Evolutionary conservation across 2,113 vertebrate genomes (phyloP).

Genomic region (Dunckerocampus dactyliophorus): DNA sequence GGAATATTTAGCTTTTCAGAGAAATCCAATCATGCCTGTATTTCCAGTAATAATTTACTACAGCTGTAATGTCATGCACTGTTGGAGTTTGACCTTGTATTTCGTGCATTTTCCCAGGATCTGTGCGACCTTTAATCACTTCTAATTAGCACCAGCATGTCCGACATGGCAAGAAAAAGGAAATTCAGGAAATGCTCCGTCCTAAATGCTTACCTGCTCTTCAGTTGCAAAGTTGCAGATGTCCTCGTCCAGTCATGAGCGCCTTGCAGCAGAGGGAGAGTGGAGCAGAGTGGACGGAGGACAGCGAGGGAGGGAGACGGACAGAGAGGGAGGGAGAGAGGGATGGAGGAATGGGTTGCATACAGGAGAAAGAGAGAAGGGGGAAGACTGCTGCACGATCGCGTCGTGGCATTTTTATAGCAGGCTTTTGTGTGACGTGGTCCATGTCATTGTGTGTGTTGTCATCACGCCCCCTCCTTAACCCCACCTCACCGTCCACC

Average conservation of each 20-base stretch:
- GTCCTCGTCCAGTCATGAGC: not conserved
- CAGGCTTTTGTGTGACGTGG: slow-evolving; percentile 81
- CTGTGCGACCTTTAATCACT: not conserved
- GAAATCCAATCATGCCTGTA: no score
- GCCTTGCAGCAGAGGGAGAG: not conserved
- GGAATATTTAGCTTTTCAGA: no score
- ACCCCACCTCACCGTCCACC: not conserved
- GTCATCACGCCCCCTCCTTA: slow-evolving; percentile 15
- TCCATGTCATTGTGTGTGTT: slow-evolving; percentile 44
- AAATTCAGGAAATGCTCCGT: no score
- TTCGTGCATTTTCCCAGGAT: no score
- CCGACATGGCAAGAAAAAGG: no score
- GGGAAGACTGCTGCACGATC: slow-evolving; percentile 45
- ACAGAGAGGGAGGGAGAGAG: slow-evolving; percentile 25
- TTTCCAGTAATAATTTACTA: no score
- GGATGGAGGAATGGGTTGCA: not conserved
- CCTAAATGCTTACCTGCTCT: no score
- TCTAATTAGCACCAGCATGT: not conserved
- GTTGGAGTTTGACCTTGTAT: no score
- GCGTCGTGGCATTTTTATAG: slow-evolving; percentile 78
- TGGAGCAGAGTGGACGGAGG: not conserved
- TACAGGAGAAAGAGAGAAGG: slow-evolving; percentile 27
- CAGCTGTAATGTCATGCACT: no score
- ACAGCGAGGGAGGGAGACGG: not conserved
- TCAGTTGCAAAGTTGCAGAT: no score